Evolutionary conservation across 2,888 invertebrate species (phyloP), one percentile per base, ranked within the genome.

Genomic region (Octonoba sinensis): DNA sequence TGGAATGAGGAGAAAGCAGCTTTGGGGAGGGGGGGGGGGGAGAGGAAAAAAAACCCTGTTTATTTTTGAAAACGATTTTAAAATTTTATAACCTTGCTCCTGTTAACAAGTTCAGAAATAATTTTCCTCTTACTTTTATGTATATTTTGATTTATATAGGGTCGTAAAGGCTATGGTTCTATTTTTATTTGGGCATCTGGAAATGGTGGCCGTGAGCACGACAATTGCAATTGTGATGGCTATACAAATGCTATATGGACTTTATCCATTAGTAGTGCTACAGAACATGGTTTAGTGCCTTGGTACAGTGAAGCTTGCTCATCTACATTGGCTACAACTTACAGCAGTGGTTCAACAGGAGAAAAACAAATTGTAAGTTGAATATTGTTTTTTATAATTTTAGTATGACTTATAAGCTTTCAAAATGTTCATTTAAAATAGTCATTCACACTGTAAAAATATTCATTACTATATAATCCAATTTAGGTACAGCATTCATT

Each of bases 161-260:
- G 86, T 1, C 82, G 86, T 12, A 60, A 67, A 62, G 86, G 86
- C 3, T 57, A 83, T 12, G 86, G 86, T 3, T 98, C 97, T 18
- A 99, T 99, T 86, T 99, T 98, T 90, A 95, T 99, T 1, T 99
- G 99, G 99, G 99, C 99, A 0, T 97, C 97, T 0, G 99, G 99
- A 59, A 99, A 99, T 89, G 99, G 99, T 1, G 98, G 99, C 0
- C 91, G 96, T 62, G 96, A 97, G 87, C 93, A 94, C 86, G 97
- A 97, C 89, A 97, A 97, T 89, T 99, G 99, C 90, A 99, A 99
- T 89, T 99, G 99, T 90, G 99, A 99, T 89, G 99, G 99, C 36
- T 99, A 99, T 90, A 99, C 99, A 72, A 99, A 99, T 90, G 96
- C 96, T 82, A 99, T 99, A 87, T 98, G 97, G 94, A 99, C 99